A percentile compares a stretch with the other conserved stretches of the same genome.
phyloP scores from a whole-genome alignment of 2,797 vertebrate species.

The Manis crassicaudata region DNA sequence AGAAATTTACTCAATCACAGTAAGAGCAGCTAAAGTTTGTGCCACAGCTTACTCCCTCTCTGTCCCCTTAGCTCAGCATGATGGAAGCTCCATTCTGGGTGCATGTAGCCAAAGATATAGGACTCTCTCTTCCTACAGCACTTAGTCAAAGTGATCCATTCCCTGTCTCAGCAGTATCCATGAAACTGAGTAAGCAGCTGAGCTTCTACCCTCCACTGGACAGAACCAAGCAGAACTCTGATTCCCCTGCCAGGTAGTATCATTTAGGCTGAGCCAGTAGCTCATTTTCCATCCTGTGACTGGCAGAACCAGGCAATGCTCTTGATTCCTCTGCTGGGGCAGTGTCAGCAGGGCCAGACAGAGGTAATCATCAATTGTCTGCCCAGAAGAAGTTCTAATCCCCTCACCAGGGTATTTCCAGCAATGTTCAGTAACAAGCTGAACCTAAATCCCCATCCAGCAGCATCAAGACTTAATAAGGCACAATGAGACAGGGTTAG shows the following conservation, averaged over 20 bases:
- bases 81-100: neutral
- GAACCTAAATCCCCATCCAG: constrained; percentile 14
- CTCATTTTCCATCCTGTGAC: neutral
- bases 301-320: neutral
- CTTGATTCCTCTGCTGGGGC: neutral
- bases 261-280: neutral
- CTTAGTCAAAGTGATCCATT: neutral
- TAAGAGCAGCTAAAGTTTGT: neutral
- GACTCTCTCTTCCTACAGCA: neutral
- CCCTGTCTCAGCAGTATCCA: neutral
- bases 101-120: neutral
- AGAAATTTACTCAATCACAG: neutral
- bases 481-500: neutral
- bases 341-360: neutral
- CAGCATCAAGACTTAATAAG: neutral
- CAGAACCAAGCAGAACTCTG: neutral
- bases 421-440: neutral
- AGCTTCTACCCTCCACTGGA: neutral
- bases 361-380: neutral
- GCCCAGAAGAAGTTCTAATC: neutral
- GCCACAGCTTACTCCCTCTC: neutral
- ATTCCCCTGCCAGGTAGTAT: neutral
- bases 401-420: neutral
- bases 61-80: neutral
- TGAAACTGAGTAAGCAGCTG: neutral